Percentiles rank a stretch among this genome's conserved stretches.
These are phyloP conservation scores for Perdita meconis DNA, from an alignment of 2,888 invertebrate species.

Conservation along the genomic window DNA sequence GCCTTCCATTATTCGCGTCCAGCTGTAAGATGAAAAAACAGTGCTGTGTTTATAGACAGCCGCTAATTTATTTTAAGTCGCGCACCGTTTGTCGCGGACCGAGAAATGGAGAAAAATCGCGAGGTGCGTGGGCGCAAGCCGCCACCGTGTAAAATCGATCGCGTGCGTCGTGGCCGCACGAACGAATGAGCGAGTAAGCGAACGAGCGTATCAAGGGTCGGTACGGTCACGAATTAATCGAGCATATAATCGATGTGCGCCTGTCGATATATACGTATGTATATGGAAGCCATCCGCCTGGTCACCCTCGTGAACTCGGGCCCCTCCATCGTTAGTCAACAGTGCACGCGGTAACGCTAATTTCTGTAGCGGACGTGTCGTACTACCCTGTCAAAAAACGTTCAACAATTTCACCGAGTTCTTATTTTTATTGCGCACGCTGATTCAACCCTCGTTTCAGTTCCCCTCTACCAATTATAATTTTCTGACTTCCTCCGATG, in stretches of 20 bases:
- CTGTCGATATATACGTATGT: conserved; percentile 77
- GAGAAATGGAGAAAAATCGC: conserved; percentile 62
- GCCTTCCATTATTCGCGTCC: too few species aligned
- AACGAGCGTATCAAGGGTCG: conserved; percentile 75
- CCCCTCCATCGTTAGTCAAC: conserved; percentile 77
- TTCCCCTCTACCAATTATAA: too few species aligned
- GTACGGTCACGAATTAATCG: conserved; percentile 82
- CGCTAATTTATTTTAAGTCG: conserved; percentile 10
- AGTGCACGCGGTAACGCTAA: conserved; percentile 78
- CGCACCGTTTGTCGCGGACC: conserved; percentile 14
- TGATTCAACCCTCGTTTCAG: too few species aligned
- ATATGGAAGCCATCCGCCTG: conserved; percentile 70
- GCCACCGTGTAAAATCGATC: conserved; percentile 60
- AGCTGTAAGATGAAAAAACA: too few species aligned
- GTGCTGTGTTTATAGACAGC: too few species aligned
- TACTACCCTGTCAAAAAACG: conserved; percentile 66
- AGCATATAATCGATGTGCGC: conserved; percentile 83
- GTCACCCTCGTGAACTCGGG: conserved; percentile 76
- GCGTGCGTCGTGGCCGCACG: conserved; percentile 47
- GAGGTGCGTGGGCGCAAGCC: conserved; percentile 49
- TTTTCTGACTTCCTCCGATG: too few species aligned
- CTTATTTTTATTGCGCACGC: too few species aligned
- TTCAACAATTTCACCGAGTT: conserved; percentile 26
- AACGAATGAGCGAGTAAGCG: conserved; percentile 62
- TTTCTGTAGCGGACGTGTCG: conserved; percentile 76